Percentiles rank a stretch among this genome's conserved stretches.
Evolutionary conservation across 2,888 invertebrate species (phyloP).

Genomic region (Amphipyra tragopoginis): DNA sequence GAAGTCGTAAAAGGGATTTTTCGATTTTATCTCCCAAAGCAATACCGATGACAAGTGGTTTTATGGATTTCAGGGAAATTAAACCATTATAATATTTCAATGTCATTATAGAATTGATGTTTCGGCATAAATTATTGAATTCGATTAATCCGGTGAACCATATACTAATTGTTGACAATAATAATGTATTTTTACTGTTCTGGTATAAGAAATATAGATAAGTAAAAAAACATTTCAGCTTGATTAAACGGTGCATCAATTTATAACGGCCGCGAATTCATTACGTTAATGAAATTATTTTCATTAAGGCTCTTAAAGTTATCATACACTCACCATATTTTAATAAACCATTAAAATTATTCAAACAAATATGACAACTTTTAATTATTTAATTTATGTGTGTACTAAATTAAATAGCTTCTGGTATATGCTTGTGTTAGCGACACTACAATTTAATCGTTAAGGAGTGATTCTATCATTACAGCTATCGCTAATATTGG

Average conservation of each 20-base stretch:
- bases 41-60: conserved; percentile 53
- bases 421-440: not conserved
- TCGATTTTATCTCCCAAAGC: conserved; percentile 57
- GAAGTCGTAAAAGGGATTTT: conserved; percentile 71
- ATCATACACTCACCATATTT: conserved; percentile 7
- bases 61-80: conserved; percentile 52
- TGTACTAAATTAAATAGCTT: not conserved
- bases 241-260: conserved; percentile 37
- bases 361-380: not conserved
- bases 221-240: conserved; percentile 23
- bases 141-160: not conserved
- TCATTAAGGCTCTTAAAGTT: conserved; percentile 7
- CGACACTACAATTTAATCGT: too few relatives aligned
- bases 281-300: conserved; percentile 44
- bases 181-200: too few relatives aligned
- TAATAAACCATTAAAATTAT: conserved; percentile 11
- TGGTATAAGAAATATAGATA: too few relatives aligned
- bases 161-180: not conserved
- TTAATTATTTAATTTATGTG: conserved; percentile 18
- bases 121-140: conserved; percentile 1
- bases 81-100: conserved; percentile 32
- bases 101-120: conserved; percentile 34
- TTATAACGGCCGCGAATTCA: conserved; percentile 22
- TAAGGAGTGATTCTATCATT: too few relatives aligned
- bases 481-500: too few relatives aligned